A percentile compares a stretch with the other conserved stretches of the same genome.
phyloP scores from a whole-genome alignment of 2,113 vertebrate species.

The Aphelocoma coerulescens region DNA sequence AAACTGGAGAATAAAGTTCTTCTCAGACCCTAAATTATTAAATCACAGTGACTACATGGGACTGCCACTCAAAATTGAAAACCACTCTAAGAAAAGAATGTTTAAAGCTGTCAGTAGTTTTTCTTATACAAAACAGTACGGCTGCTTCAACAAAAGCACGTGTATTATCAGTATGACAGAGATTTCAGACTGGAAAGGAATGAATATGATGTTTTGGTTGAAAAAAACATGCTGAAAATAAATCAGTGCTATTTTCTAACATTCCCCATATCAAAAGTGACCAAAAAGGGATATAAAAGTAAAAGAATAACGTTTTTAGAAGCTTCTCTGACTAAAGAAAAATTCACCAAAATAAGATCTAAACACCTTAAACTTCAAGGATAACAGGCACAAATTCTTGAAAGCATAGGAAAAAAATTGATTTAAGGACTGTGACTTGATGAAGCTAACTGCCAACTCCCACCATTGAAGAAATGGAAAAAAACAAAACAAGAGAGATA shows the following conservation, averaged over 20 bases:
- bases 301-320: background rate
- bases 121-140: background rate
- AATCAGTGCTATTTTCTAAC: background rate
- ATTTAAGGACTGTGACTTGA: background rate
- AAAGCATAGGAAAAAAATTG: accelerated
- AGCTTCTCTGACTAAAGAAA: background rate
- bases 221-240: background rate
- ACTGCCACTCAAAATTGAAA: background rate
- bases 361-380: background rate
- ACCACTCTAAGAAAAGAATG: background rate
- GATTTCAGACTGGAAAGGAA: background rate
- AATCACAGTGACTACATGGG: background rate
- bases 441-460: background rate
- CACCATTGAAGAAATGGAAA: accelerated
- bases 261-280: background rate
- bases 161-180: background rate
- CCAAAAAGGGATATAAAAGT: background rate
- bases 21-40: background rate
- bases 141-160: background rate
- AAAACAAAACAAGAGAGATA: background rate
- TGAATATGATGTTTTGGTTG: accelerated
- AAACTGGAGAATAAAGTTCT: background rate
- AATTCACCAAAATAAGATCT: background rate
- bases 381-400: background rate
- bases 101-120: background rate